These are phyloP conservation scores for Ctenopoma kingsleyae DNA, from an alignment of 2,797 vertebrate species.

Conservation along the genomic window DNA sequence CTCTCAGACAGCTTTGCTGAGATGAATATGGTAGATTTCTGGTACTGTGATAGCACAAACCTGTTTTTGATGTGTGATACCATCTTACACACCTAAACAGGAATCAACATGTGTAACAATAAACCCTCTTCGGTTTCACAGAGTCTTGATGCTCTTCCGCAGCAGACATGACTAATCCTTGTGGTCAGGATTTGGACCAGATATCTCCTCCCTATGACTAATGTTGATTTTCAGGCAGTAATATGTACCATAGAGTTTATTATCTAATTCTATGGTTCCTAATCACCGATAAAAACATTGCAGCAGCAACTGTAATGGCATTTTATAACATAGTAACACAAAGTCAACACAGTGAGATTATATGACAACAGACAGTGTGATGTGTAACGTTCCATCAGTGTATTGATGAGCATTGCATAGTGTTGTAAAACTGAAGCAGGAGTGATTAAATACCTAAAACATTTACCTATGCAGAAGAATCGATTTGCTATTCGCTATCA, in stretches of 20 bases:
- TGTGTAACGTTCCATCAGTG: constrained; percentile 29
- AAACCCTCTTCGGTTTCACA: constrained; percentile 49
- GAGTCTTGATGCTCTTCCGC: constrained; percentile 31
- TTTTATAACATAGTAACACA: constrained; percentile 28
- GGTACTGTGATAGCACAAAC: constrained; percentile 60
- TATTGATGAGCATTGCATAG: constrained; percentile 44
- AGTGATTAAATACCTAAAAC: constrained; percentile 55
- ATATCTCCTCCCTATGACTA: constrained; percentile 53
- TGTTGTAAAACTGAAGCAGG: constrained; percentile 55
- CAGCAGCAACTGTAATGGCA: constrained; percentile 8
- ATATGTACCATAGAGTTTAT: constrained; percentile 18
- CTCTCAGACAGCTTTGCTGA: constrained; percentile 36
- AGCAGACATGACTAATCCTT: constrained; percentile 58
- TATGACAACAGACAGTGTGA: constrained; percentile 23
- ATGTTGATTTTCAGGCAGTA: constrained; percentile 52
- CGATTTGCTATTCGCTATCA: constrained; percentile 61
- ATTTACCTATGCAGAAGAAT: constrained; percentile 42
- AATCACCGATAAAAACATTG: constrained; percentile 24
- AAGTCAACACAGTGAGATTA: constrained; percentile 28
- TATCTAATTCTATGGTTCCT: constrained; percentile 32
- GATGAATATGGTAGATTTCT: constrained; percentile 55
- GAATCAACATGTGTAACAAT: constrained; percentile 64
- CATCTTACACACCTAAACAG: constrained; percentile 45
- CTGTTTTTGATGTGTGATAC: constrained; percentile 55
- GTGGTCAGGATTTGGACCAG: constrained; percentile 21